Evolutionary conservation across 2,888 invertebrate species (phyloP), one percentile per base, ranked within the genome.

Genomic region (Agrotis segetum): DNA sequence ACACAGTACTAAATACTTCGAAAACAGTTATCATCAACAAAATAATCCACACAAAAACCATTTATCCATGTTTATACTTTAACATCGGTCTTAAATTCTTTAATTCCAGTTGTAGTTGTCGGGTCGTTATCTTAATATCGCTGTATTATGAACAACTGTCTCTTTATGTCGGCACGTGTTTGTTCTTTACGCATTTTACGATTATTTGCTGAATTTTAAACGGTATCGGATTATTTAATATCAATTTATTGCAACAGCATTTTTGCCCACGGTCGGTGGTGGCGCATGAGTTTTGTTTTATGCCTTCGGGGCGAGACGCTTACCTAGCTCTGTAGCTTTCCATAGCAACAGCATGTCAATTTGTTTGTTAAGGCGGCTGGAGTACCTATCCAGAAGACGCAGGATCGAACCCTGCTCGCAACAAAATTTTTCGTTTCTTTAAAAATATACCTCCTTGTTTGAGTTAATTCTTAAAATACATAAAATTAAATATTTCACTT

Each of bases 151-250:
- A 71, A 67, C 64, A 78, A 77, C 72, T 67, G 71, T 66, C 75
- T 74, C 67, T 71, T 78, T 70, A 74, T 16, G 72, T 79, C 78
- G 79, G 79, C 40, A 17, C 55, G 69, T 79, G 81, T 83, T 85
- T 87, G 82, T 82, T 78, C 77, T 75, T 77, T 63, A 79, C 56
- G 55, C 50, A 65, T 79, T 84, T 84, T 77, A 88, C 56, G 75
- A 67, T 50, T 17, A 11, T 78, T 81, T 66, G 79, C 71, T 74
- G 79, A 75, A 71, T 70, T 81, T 80, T 68, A 64, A 82, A 76
- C 74, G 44, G 67, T 81, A 81, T 80, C 65, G 67, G 63, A 9
- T n/a, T 66, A 71, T 85, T 82, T 79, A 85, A 76, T 71, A 64
- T 61, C 71, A 52, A 63, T 81, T 79, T 72, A 74, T 75, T 78